Conservation (phyloP, 2,797 vertebrate genomes). For the Catamblyrhynchus diadema region DNA sequence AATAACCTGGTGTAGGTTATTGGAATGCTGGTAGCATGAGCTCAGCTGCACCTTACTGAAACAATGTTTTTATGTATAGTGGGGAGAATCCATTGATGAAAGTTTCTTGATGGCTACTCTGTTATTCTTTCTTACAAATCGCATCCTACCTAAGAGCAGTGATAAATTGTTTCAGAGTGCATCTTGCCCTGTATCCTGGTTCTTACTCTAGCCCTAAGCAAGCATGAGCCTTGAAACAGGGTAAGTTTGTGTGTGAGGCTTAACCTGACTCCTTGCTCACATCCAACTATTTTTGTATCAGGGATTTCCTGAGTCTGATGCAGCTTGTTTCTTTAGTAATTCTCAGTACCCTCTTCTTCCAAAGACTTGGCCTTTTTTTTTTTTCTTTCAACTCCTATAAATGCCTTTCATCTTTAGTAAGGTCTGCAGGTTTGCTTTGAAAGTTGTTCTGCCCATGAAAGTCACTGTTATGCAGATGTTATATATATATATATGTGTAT, state of each 20-base stretch:
- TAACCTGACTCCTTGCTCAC: not conserved
- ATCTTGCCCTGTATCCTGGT: not conserved
- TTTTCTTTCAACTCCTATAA: not conserved
- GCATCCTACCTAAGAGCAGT: not conserved
- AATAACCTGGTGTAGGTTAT: not conserved
- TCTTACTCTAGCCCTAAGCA: not conserved
- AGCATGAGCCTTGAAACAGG: not conserved
- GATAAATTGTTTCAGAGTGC: not conserved
- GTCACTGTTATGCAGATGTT: not conserved
- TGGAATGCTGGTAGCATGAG: not conserved
- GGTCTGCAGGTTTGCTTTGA: not conserved
- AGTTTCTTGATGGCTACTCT: not conserved
- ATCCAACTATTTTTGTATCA: not conserved
- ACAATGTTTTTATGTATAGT: not conserved
- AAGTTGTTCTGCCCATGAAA: not conserved
- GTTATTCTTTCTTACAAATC: not conserved
- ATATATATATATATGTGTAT: fast-evolving
- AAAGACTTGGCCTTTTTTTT: not conserved
- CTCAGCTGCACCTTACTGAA: not conserved
- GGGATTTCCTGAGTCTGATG: not conserved
- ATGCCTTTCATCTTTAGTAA: not conserved
- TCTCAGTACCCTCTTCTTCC: not conserved
- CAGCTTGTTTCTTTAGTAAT: not conserved
- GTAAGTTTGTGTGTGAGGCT: not conserved
- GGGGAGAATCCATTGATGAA: not conserved